Evolutionary conservation across 2,113 vertebrate species (phyloP).

Genomic region (Nibea coibor): DNA sequence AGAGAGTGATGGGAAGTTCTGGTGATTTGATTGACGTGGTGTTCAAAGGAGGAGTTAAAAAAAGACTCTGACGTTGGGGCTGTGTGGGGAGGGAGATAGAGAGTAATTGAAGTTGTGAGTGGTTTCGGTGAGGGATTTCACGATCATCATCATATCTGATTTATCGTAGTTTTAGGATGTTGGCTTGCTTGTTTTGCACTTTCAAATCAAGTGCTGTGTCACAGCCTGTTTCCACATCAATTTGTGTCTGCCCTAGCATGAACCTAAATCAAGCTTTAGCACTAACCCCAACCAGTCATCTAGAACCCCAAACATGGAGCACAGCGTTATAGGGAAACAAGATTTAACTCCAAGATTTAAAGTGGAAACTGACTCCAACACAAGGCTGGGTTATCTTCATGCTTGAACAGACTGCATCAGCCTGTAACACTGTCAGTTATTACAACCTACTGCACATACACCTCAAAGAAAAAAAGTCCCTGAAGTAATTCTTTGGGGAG

Average conservation of each 20-base stretch:
- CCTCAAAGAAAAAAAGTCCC: constrained; percentile 45
- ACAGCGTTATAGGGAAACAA: not conserved
- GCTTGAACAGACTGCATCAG: constrained; percentile 29
- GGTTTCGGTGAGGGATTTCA: too few species aligned
- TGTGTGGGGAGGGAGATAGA: too few species aligned
- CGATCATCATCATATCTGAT: too few species aligned
- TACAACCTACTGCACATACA: constrained; percentile 30
- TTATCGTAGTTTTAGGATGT: too few species aligned
- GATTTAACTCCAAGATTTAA: not conserved
- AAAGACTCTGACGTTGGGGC: too few species aligned
- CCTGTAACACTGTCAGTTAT: constrained; percentile 26
- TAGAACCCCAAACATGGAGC: not conserved
- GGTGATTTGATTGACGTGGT: too few species aligned
- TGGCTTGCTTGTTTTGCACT: not conserved
- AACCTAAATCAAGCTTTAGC: not conserved
- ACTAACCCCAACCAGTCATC: not conserved
- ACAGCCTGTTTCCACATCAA: not conserved
- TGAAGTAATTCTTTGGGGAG: constrained; percentile 34
- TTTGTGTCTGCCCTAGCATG: not conserved
- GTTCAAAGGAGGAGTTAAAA: too few species aligned
- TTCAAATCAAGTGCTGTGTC: not conserved
- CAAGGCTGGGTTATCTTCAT: constrained; percentile 18
- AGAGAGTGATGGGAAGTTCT: too few species aligned
- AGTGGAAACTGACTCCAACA: constrained; percentile 24
- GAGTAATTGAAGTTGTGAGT: too few species aligned